A percentile compares a stretch with the other conserved stretches of the same genome.
Evolutionary conservation across 2,888 invertebrate species (phyloP).

Genomic region (Carabus problematicus): DNA sequence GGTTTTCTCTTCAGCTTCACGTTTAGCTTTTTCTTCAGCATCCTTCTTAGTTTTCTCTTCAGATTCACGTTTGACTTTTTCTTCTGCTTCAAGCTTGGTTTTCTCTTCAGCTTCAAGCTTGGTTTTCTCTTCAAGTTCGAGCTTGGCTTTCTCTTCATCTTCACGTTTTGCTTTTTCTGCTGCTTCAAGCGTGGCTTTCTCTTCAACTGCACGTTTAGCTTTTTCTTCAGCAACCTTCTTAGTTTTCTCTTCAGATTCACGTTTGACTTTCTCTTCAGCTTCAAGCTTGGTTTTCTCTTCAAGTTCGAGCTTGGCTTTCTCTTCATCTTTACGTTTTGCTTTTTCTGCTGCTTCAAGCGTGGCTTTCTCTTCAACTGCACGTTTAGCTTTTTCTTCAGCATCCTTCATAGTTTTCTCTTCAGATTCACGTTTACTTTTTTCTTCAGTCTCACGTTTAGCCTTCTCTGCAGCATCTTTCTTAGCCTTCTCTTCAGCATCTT

Average conservation of each 20-base stretch:
- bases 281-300: conserved; percentile 46
- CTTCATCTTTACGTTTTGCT: conserved; percentile 44
- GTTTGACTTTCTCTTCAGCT: conserved; percentile 44
- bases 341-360: conserved; percentile 46
- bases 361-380: conserved; percentile 24
- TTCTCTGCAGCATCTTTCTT: conserved; percentile 40
- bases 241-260: conserved; percentile 31
- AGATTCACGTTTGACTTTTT: conserved; percentile 34
- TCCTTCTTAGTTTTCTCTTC: conserved; percentile 41
- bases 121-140: conserved; percentile 23
- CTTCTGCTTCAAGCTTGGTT: conserved; percentile 28
- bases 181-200: conserved; percentile 43
- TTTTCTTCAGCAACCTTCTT: conserved; percentile 38
- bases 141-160: conserved; percentile 22
- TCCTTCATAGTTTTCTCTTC: conserved; percentile 34
- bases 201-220: conserved; percentile 44
- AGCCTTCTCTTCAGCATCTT: conserved; percentile 36
- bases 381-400: conserved; percentile 8
- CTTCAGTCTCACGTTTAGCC: conserved; percentile 42
- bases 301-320: conserved; percentile 42
- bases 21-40: conserved; percentile 34
- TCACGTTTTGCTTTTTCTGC: conserved; percentile 32
- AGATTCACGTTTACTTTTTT: conserved; percentile 43
- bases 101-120: conserved; percentile 31
- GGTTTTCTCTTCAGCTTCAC: conserved; percentile 44